Conservation (phyloP, 1,140 invertebrate species). For the Grapholita molesta region DNA sequence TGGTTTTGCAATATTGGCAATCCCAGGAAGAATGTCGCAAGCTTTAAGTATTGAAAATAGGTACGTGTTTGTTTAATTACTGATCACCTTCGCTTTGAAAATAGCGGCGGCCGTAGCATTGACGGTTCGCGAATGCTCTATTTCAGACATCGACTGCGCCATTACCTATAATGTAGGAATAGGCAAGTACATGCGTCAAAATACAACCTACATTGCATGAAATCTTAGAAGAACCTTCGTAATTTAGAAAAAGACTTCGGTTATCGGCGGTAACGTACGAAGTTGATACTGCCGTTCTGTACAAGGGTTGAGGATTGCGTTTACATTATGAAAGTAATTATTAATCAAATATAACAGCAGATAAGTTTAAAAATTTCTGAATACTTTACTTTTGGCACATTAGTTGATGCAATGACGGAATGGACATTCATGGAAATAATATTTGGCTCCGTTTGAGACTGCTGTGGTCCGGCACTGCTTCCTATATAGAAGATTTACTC, state of each 20-base stretch:
- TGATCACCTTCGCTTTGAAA: constrained; percentile 38
- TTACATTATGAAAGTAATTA: too few relatives aligned
- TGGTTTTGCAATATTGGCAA: constrained; percentile 21
- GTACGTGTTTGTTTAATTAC: constrained; percentile 19
- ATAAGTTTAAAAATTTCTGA: too few relatives aligned
- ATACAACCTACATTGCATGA: too few relatives aligned
- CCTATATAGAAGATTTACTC: neutral
- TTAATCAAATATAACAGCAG: too few relatives aligned
- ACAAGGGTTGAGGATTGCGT: too few relatives aligned
- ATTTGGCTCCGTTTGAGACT: neutral
- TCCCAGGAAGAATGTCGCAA: constrained; percentile 21
- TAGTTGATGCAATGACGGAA: neutral
- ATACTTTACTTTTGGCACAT: too few relatives aligned
- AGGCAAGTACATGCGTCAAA: too few relatives aligned
- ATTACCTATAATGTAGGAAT: neutral
- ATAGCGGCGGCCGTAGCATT: constrained; percentile 33
- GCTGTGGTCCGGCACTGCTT: neutral
- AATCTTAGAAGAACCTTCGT: too few relatives aligned
- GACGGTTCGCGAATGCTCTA: constrained; percentile 23
- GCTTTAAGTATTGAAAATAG: neutral
- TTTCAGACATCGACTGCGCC: constrained; percentile 19
- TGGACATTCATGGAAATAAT: neutral
- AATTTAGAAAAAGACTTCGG: too few relatives aligned
- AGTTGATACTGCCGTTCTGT: too few relatives aligned
- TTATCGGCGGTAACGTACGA: too few relatives aligned